Evolutionary conservation across 2,797 vertebrate species (phyloP).

Genomic region (Graptemys geographica): DNA sequence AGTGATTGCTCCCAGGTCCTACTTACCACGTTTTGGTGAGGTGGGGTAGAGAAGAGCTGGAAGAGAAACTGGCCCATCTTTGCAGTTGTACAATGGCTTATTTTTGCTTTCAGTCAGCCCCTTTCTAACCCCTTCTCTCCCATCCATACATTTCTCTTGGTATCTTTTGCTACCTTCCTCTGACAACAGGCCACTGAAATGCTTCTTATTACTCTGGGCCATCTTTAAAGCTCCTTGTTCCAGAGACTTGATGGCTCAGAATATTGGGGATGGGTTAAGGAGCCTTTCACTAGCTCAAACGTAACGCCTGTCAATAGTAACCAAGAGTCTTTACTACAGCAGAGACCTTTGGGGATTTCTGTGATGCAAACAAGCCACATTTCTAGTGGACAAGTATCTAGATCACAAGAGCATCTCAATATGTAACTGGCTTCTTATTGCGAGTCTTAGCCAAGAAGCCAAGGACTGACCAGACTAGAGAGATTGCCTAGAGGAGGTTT

Average conservation of each 20-base stretch:
- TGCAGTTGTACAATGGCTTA: not conserved
- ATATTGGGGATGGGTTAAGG: not conserved
- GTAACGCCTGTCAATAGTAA: accelerated
- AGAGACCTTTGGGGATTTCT: not conserved
- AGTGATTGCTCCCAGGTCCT: not conserved
- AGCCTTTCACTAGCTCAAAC: not conserved
- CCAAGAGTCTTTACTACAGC: not conserved
- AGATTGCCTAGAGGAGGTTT: not conserved
- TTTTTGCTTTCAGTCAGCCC: not conserved
- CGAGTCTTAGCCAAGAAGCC: not conserved
- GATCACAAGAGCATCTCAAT: not conserved
- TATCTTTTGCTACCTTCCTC: not conserved
- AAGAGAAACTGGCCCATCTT: not conserved
- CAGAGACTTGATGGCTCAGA: accelerated
- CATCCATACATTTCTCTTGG: not conserved
- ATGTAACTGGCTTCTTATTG: not conserved
- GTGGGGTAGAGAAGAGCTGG: not conserved
- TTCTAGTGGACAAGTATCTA: not conserved
- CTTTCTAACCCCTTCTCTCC: not conserved
- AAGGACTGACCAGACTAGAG: accelerated
- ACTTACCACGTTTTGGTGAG: not conserved
- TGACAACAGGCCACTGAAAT: accelerated
- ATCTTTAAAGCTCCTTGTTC: not conserved
- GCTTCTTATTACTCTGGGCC: not conserved
- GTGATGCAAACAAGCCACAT: not conserved